phyloP scores from a whole-genome alignment of 1,140 invertebrate species.

The Berghia stephanieae region DNA sequence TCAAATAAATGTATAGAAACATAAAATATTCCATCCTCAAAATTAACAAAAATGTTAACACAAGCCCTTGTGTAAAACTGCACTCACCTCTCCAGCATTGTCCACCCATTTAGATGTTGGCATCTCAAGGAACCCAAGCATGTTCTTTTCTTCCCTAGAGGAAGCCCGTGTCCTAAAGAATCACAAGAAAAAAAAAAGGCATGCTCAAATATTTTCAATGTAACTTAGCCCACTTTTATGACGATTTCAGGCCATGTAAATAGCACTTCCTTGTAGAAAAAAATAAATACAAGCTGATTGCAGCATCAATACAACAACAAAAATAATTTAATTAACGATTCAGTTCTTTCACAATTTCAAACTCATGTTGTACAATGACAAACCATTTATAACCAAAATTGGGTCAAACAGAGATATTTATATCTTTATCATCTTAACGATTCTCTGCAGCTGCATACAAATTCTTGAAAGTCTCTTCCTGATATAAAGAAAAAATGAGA shows the following conservation, averaged over 20 bases:
- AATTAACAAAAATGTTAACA: not conserved
- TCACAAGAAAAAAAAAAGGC: not conserved
- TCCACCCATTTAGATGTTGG: slow-evolving; percentile 75
- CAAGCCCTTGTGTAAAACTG: not conserved
- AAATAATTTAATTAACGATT: no score
- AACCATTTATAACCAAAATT: no score
- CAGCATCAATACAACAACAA: no score
- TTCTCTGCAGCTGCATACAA: no score
- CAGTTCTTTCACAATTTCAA: no score
- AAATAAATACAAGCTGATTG: not conserved
- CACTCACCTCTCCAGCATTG: slow-evolving; percentile 77
- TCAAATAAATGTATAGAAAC: not conserved
- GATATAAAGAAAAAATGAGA: no score
- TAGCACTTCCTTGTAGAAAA: not conserved
- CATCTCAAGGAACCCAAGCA: slow-evolving; percentile 76
- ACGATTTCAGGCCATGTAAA: not conserved
- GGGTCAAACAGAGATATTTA: no score
- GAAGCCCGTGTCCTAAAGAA: slow-evolving; percentile 77
- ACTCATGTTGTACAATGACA: no score
- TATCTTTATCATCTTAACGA: no score
- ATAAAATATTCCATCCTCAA: not conserved
- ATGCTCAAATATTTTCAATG: not conserved
- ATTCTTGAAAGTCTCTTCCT: no score
- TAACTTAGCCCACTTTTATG: not conserved
- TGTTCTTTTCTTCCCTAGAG: slow-evolving; percentile 77